Evolutionary conservation across 2,797 vertebrate genomes (phyloP).

Genomic region (Lacerta bilineata): DNA sequence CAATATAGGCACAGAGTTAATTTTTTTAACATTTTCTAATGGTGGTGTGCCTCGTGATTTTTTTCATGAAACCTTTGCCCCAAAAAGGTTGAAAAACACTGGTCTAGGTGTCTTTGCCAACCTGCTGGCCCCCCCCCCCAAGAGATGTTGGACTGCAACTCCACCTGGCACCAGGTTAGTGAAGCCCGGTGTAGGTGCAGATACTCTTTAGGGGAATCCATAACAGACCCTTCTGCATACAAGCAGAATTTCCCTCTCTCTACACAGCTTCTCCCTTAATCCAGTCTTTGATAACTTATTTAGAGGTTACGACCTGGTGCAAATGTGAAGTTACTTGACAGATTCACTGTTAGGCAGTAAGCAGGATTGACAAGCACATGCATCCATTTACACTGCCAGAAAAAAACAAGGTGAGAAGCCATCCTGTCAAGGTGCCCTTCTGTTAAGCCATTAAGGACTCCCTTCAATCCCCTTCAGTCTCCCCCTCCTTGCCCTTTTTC

Average conservation of each 20-base stretch:
- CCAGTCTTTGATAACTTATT: conserved; percentile 30
- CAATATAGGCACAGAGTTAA: no score
- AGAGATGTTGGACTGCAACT: no score
- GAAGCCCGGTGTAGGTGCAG: neutral
- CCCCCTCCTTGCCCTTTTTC: neutral
- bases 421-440: conserved; percentile 57
- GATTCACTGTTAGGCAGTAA: conserved; percentile 61
- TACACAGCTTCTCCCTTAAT: neutral
- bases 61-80: no score
- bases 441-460: conserved; percentile 44
- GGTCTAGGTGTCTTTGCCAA: neutral
- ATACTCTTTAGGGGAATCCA: neutral
- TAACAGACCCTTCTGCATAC: neutral
- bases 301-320: conserved; percentile 56
- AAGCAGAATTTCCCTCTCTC: no score
- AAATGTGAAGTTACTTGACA: conserved; percentile 60
- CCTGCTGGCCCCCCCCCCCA: no score
- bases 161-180: no score
- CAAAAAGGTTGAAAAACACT: no score
- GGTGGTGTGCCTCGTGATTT: no score
- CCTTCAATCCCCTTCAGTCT: conserved; percentile 1
- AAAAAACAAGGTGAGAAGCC: conserved; percentile 55
- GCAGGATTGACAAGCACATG: conserved; percentile 57
- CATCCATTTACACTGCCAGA: conserved; percentile 61
- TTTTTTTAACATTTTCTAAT: no score